Percentiles rank a stretch among this genome's conserved stretches.
Conservation (phyloP, 23 tunicate species). For the Aplidium turbinatum region DNA sequence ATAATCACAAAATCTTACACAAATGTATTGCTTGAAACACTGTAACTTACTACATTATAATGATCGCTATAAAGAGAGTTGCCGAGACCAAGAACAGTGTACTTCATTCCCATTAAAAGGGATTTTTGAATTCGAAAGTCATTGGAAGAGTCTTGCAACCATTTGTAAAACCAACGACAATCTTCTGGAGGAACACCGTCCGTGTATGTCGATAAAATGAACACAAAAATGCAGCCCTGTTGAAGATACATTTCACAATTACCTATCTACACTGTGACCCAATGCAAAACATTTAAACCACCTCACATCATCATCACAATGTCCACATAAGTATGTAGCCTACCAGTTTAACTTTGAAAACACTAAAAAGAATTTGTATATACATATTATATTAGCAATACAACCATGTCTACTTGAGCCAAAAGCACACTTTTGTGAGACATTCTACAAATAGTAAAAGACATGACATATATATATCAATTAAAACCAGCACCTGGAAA, state of each 20-base stretch:
- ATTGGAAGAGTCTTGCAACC: conserved; percentile 77
- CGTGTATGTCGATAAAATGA: conserved; percentile 81
- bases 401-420: too few species aligned
- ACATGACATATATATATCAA: too few species aligned
- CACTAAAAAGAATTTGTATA: too few species aligned
- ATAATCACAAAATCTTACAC: background rate
- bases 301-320: too few species aligned
- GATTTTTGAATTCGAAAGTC: conserved; percentile 85
- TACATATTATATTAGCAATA: too few species aligned
- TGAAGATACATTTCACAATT: background rate
- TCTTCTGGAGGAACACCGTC: conserved; percentile 75
- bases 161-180: conserved; percentile 77
- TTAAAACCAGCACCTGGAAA: too few species aligned
- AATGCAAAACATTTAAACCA: too few species aligned
- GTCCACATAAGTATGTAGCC: too few species aligned
- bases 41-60: conserved; percentile 43
- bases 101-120: conserved; percentile 51
- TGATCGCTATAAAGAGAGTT: conserved; percentile 63
- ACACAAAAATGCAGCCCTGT: conserved; percentile 9
- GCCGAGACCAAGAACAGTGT: conserved; percentile 91
- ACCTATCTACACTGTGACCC: too few species aligned
- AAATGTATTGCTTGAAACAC: background rate
- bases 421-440: too few species aligned
- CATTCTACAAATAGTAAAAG: too few species aligned
- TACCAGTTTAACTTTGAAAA: too few species aligned